phyloP scores from a whole-genome alignment of 2,888 invertebrate species.

The Scrobipalpa costella region DNA sequence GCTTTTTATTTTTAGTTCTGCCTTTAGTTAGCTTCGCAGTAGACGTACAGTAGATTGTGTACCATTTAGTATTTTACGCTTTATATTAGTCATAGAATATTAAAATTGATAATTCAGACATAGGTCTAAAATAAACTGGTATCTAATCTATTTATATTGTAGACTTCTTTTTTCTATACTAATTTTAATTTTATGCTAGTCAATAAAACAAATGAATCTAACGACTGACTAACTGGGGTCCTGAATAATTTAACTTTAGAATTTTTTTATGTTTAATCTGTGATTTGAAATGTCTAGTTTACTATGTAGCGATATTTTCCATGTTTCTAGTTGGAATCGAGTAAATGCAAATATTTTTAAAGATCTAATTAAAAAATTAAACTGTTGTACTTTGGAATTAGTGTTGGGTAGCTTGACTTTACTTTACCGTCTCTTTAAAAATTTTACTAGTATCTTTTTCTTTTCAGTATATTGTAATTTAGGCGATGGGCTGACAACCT shows the following conservation, averaged over 20 bases:
- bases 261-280: not conserved
- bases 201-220: slow-evolving; percentile 35
- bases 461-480: too few relatives aligned
- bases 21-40: slow-evolving; percentile 55
- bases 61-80: slow-evolving; percentile 64
- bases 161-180: slow-evolving; percentile 36
- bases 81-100: slow-evolving; percentile 29
- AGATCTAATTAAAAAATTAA: too few relatives aligned
- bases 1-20: slow-evolving; percentile 18
- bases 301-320: too few relatives aligned
- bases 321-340: too few relatives aligned
- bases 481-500: too few relatives aligned
- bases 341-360: too few relatives aligned
- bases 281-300: not conserved
- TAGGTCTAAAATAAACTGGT: not conserved
- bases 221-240: slow-evolving; percentile 1
- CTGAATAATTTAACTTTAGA: not conserved
- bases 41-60: slow-evolving; percentile 33
- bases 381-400: too few relatives aligned
- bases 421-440: too few relatives aligned
- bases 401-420: too few relatives aligned
- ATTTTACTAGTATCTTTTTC: too few relatives aligned
- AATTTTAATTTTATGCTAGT: slow-evolving; percentile 65
- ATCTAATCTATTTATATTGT: not conserved
- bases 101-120: not conserved